Evolutionary conservation across 1,140 invertebrate species (phyloP).

Genomic region (Leptonema lineaticorne): DNA sequence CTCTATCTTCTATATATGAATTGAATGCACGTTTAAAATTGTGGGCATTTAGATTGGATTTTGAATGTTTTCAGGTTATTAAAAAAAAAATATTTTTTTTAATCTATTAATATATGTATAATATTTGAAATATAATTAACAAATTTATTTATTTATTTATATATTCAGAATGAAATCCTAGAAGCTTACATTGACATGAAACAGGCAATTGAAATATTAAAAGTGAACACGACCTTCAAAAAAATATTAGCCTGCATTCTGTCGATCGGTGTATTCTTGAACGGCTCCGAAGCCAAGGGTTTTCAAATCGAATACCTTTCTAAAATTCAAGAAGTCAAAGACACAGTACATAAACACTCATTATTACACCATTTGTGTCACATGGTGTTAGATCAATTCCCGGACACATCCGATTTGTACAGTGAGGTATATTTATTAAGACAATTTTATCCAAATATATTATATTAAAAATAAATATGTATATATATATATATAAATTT

Average conservation of each 20-base stretch:
- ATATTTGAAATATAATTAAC: no score
- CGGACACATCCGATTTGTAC: constrained; percentile 93
- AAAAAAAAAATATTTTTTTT: background rate
- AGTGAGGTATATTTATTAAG: constrained; percentile 74
- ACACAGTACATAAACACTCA: constrained; percentile 98
- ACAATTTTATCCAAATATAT: no score
- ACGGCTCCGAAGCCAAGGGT: constrained; percentile 92
- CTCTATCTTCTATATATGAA: constrained; percentile 93
- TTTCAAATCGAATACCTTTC: constrained; percentile 97
- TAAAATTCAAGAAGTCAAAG: constrained; percentile 99
- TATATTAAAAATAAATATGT: background rate
- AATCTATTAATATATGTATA: background rate
- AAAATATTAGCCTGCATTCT: constrained; percentile 90
- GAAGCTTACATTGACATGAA: constrained; percentile 98
- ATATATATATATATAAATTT: constrained; percentile 35
- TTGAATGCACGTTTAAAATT: constrained; percentile 91
- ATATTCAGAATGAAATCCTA: constrained; percentile 83
- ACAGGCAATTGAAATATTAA: constrained; percentile 89
- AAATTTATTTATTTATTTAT: no score
- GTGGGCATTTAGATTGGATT: constrained; percentile 99
- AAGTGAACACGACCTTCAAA: constrained; percentile 91
- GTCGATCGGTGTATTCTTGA: constrained; percentile 96
- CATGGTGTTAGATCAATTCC: constrained; percentile 96
- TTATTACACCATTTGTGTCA: constrained; percentile 95
- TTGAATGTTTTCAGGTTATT: constrained; percentile 89